Conservation (phyloP, 2,888 invertebrate genomes). For the Dolomedes plantarius region DNA sequence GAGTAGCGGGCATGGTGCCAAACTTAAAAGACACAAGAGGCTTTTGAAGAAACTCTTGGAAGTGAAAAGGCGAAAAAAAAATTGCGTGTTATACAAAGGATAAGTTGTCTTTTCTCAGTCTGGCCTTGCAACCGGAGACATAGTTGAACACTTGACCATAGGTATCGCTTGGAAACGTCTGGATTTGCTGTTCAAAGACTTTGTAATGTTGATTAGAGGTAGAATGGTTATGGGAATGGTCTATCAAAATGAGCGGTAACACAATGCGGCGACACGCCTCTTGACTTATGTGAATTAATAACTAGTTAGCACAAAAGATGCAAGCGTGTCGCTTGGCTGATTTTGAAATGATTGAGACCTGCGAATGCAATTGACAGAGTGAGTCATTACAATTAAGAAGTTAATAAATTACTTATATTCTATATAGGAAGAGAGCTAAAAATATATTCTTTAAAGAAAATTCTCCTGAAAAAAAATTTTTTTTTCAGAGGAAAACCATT, state of each 20-base stretch:
- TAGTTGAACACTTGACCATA: not conserved
- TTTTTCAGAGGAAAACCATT: too few species aligned
- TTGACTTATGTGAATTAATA: not conserved
- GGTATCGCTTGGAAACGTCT: not conserved
- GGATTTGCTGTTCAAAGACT: not conserved
- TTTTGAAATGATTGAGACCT: not conserved
- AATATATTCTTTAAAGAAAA: too few species aligned
- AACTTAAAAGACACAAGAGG: slow-evolving; percentile 23
- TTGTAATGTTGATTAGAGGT: too few species aligned
- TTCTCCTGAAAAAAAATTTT: too few species aligned
- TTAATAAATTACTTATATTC: too few species aligned
- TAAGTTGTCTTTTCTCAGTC: not conserved
- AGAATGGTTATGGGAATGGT: too few species aligned
- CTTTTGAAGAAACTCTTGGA: slow-evolving; percentile 28
- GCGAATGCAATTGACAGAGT: not conserved
- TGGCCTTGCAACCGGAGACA: slow-evolving; percentile 9
- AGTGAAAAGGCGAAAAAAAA: not conserved
- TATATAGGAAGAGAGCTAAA: too few species aligned
- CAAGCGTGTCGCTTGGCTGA: not conserved
- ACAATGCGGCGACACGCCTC: slow-evolving; percentile 4
- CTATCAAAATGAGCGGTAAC: not conserved
- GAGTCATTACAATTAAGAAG: too few species aligned
- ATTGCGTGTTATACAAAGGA: not conserved
- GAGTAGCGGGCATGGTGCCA: slow-evolving; percentile 38
- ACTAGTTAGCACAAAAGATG: not conserved